Evolutionary conservation across 2,888 invertebrate genomes (phyloP), one percentile per base, ranked within the genome.

Genomic region (Caenorhabditis sp.): DNA sequence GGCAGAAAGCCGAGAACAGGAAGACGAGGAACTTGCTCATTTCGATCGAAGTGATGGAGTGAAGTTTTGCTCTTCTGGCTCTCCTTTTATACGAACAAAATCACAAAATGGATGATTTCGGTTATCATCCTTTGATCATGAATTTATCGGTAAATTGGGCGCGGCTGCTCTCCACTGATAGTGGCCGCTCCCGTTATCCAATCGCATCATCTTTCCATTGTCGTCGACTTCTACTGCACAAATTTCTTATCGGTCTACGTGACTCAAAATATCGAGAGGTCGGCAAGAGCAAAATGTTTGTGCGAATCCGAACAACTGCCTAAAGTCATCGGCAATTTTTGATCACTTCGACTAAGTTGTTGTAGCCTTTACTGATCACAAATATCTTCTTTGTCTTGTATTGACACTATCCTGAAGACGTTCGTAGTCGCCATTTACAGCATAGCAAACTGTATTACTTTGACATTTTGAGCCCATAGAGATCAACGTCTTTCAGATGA

Each of bases 11-110:
- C 17, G 50, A 30, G n/a, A 15, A 32, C 30, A 17, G 27, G 32
- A 50, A 32, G 20, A 32, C 32, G 32, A 50, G 20, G 32, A 32
- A 11, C 17, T 32, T 50, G 32, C 20, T 50, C 50, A 50, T 50
- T 32, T n/a, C n/a, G n/a, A n/a, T 48, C 46, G 46, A 48, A 27
- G 32, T 1, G 30, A 30, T 30, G 17, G n/a, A n/a, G n/a, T 20
- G 43, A 15, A 17, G 15, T 6, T 20, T 3, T 15, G 32, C 1
- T 50, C 20, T 15, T 3, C 5, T 8, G 13, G 8, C 50, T 32
- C 30, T 50, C 9, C 20, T 50, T 50, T 50, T 50, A 32, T 30
- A 50, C 30, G n/a, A n/a, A n/a, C n/a, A n/a, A n/a, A n/a, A n/a
- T n/a, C n/a, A n/a, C 13, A n/a, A 8, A 7, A 9, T 13, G n/a